phyloP scores from a whole-genome alignment of 1,140 invertebrate genomes.

The Paraescarpia echinospica region DNA sequence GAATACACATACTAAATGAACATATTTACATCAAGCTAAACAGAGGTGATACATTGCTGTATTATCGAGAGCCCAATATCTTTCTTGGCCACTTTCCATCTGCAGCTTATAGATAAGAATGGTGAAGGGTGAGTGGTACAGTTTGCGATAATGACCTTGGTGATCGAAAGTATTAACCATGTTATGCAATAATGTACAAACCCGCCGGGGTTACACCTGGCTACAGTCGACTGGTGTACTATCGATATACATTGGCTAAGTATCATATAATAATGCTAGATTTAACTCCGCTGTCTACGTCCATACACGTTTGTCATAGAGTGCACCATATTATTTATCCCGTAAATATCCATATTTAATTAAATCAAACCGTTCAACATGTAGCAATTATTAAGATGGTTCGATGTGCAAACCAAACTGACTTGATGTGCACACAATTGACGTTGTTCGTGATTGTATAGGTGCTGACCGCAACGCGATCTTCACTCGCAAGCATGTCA shows the following conservation, averaged over 20 bases:
- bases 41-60: neutral
- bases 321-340: neutral
- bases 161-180: neutral
- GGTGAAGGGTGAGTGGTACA: neutral
- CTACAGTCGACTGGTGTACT: too few species aligned
- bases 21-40: neutral
- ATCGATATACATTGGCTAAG: too few species aligned
- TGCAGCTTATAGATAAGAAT: neutral
- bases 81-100: neutral
- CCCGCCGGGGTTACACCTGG: neutral
- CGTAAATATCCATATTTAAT: neutral
- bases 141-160: neutral
- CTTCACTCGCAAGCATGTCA: conserved; percentile 76
- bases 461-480: conserved; percentile 72
- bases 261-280: too few species aligned
- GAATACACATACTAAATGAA: too few species aligned
- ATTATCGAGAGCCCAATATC: too few species aligned
- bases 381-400: neutral
- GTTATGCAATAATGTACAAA: neutral
- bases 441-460: conserved; percentile 39
- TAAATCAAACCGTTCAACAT: neutral
- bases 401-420: neutral
- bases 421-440: neutral
- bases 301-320: neutral
- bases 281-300: too few species aligned